Evolutionary conservation across 2,888 invertebrate species (phyloP).

Genomic region (Griposia aprilina): DNA sequence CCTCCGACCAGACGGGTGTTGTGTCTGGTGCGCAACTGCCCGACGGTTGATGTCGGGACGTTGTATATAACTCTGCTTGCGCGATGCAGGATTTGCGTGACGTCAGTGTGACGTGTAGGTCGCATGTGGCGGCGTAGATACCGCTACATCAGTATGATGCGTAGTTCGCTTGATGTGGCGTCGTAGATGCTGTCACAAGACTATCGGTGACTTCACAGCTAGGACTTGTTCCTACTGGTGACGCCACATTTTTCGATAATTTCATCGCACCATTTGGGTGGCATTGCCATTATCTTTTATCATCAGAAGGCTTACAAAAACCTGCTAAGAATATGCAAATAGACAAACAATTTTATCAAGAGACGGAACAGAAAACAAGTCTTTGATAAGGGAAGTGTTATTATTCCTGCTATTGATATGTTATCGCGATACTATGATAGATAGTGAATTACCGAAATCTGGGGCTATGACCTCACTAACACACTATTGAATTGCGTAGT

Average conservation of each 20-base stretch:
- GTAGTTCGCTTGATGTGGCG: too few relatives aligned
- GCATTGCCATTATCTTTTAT: slow-evolving; percentile 25
- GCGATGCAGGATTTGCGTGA: too few relatives aligned
- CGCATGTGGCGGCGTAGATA: too few relatives aligned
- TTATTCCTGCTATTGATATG: slow-evolving; percentile 61
- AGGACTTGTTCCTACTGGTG: neutral
- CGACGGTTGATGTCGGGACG: too few relatives aligned
- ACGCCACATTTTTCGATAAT: neutral
- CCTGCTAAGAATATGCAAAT: slow-evolving; percentile 38
- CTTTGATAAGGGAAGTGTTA: slow-evolving; percentile 47
- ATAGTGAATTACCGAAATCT: slow-evolving; percentile 50
- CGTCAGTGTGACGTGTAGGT: too few relatives aligned
- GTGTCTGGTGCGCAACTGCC: too few relatives aligned
- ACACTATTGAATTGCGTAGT: slow-evolving; percentile 57
- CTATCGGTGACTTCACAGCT: slow-evolving; percentile 26
- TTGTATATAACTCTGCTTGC: too few relatives aligned
- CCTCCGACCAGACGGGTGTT: too few relatives aligned
- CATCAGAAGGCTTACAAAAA: slow-evolving; percentile 12
- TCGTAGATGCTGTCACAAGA: too few relatives aligned
- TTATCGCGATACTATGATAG: slow-evolving; percentile 51
- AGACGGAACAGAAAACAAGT: slow-evolving; percentile 56
- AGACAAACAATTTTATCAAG: slow-evolving; percentile 55
- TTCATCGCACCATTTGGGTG: slow-evolving; percentile 12
- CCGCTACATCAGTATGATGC: too few relatives aligned
- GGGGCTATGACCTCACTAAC: slow-evolving; percentile 64